These are phyloP conservation scores for Melolontha melolontha DNA, from an alignment of 2,888 invertebrate genomes.

Conservation along the genomic window DNA sequence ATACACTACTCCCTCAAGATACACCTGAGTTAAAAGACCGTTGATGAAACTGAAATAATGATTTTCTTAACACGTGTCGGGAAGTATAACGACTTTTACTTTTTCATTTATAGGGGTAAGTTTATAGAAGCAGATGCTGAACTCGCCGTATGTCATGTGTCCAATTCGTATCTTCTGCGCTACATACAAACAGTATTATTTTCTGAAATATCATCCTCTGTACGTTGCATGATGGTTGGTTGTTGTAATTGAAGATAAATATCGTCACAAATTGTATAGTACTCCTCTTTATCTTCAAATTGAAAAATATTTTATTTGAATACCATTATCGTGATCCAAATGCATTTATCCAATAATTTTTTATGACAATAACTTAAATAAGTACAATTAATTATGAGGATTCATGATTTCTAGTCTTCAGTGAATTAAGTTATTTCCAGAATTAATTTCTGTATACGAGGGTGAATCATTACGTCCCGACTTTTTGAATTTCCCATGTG, in stretches of 20 bases:
- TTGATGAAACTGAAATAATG: constrained; percentile 55
- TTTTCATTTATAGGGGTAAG: constrained; percentile 51
- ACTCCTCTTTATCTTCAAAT: no score
- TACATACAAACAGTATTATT: constrained; percentile 22
- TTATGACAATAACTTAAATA: no score
- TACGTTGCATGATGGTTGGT: constrained; percentile 4
- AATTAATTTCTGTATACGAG: no score
- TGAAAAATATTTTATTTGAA: no score
- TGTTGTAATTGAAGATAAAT: not conserved
- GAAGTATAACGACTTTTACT: constrained; percentile 57
- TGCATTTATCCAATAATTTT: no score
- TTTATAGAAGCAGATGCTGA: constrained; percentile 46
- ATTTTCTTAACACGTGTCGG: constrained; percentile 57
- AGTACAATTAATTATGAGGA: no score
- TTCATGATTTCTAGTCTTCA: no score
- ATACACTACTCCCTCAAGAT: constrained; percentile 47
- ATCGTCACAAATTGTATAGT: no score
- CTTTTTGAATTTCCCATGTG: no score
- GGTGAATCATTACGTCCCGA: no score
- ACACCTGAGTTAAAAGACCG: constrained; percentile 58
- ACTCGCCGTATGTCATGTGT: constrained; percentile 40
- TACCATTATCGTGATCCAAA: no score
- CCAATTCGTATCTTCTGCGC: constrained; percentile 23
- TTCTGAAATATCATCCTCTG: constrained; percentile 16
- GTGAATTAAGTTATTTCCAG: no score